Conservation (phyloP, 2,888 invertebrate species). For the Venustoraphidia nigricollis region DNA sequence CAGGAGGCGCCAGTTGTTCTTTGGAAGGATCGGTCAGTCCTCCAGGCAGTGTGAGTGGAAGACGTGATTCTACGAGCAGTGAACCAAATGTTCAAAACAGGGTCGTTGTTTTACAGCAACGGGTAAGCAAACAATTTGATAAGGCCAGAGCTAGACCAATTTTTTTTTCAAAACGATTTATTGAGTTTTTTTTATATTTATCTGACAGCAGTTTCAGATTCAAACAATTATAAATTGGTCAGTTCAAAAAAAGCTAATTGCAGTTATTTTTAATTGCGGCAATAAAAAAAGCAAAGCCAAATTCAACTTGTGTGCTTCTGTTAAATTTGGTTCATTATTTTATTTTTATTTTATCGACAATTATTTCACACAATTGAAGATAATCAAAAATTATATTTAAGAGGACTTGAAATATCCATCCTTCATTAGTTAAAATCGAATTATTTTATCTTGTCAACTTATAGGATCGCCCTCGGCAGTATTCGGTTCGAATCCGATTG, state of each 20-base stretch:
- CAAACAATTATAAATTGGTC: too few species aligned
- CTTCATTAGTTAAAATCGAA: too few species aligned
- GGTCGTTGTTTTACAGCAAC: slow-evolving; percentile 63
- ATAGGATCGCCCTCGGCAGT: too few species aligned
- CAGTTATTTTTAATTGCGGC: too few species aligned
- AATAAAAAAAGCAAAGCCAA: slow-evolving; percentile 17
- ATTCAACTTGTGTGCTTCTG: slow-evolving; percentile 29
- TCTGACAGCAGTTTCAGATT: too few species aligned
- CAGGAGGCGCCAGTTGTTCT: slow-evolving; percentile 55
- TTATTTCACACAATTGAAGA: too few species aligned
- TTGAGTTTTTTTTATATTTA: not conserved
- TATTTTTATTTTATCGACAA: too few species aligned
- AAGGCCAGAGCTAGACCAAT: slow-evolving; percentile 20
- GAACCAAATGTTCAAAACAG: slow-evolving; percentile 38
- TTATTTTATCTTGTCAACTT: too few species aligned
- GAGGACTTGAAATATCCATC: too few species aligned
- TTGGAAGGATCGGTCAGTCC: slow-evolving; percentile 47
- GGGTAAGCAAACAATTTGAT: slow-evolving; percentile 60
- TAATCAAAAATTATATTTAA: too few species aligned
- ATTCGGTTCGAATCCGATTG: too few species aligned
- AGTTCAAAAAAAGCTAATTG: too few species aligned
- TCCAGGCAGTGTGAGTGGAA: slow-evolving; percentile 52
- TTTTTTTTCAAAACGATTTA: not conserved
- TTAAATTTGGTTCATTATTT: slow-evolving; percentile 1
- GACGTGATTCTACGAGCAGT: slow-evolving; percentile 40